A percentile compares a stretch with the other conserved stretches of the same genome.
Evolutionary conservation across 2,888 invertebrate species (phyloP).

Genomic region (Lithodes maja): DNA sequence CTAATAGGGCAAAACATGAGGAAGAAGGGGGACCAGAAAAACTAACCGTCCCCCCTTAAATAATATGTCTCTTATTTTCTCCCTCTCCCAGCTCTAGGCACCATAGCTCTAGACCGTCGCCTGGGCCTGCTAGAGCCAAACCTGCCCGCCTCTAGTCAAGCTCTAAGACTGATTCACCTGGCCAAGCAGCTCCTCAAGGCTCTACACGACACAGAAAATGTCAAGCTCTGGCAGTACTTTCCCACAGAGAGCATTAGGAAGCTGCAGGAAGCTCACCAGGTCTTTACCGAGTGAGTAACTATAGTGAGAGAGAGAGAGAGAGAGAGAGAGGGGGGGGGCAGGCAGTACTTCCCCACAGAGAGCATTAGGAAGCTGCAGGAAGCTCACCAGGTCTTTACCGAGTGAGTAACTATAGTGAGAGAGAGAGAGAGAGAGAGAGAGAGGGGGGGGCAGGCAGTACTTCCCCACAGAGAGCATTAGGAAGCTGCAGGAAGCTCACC

Average conservation of each 20-base stretch:
- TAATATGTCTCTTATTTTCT: neutral
- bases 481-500: conserved; percentile 44
- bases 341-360: conserved; percentile 50
- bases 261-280: conserved; percentile 50
- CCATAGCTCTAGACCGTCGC: conserved; percentile 50
- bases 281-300: conserved; percentile 49
- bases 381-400: conserved; percentile 40
- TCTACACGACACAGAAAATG: conserved; percentile 56
- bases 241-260: conserved; percentile 53
- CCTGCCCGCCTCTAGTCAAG: neutral
- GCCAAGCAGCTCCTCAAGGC: conserved; percentile 49
- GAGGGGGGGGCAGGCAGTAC: conserved; percentile 44
- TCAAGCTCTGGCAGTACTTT: conserved; percentile 62
- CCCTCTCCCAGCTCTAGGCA: conserved; percentile 38
- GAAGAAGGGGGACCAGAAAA: no score
- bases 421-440: conserved; percentile 50
- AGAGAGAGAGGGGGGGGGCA: conserved; percentile 28
- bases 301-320: no score
- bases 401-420: no score
- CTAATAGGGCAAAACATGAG: no score
- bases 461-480: conserved; percentile 43
- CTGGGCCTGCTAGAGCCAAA: conserved; percentile 9
- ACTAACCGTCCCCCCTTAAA: neutral
- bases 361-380: conserved; percentile 44
- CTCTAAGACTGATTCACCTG: conserved; percentile 27